Evolutionary conservation across 2,888 invertebrate species (phyloP), one percentile per base, ranked within the genome.

Genomic region (Nymphalis urticae): DNA sequence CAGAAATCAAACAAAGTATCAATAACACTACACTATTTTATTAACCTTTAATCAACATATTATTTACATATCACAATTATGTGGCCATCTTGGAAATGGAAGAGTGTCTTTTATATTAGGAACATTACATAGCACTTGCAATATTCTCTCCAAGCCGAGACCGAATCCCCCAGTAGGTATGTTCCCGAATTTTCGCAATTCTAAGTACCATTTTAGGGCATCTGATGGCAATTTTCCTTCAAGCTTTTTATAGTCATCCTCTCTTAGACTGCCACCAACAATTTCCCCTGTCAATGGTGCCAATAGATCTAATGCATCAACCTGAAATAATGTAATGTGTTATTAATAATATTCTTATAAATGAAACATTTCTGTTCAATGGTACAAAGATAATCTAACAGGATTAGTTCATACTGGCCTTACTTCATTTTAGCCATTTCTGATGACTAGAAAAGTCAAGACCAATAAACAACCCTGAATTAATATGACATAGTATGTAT

Each of bases 111-210:
- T 97, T 75, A 99, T 98, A 87, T 98, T 99, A 59, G 92, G 89
- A 51, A 98, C 94, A 63, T 96, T 95, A 51, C 98, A 94, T 48
- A 99, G 74, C 64, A 95, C 94, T 88, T 98, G 97, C 68, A 99
- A 85, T 77, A 97, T 95, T 77, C 99, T 94, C 83, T 99, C 99
- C 81, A 99, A 96, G 0, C 99, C 99, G 80, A 99, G 93, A 8
- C 99, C 99, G 89, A 97, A 99, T 1, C 99, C 99, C 21, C 96
- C 98, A 13, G 98, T 98, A 0, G 97, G 96, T 48, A 97, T 95
- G 70, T 97, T 96, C 0, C 99, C 99, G 87, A 95, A 97, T 86
- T 95, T 96, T 68, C 99, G 93, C 66, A 99, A 86, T 61, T 99
- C 97, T 66, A 98, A 90, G 85, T 99, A 99, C 99, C 99, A 97